These are phyloP conservation scores for Syrmaticus mikado DNA, from an alignment of 2,113 vertebrate species.

Conservation along the genomic window DNA sequence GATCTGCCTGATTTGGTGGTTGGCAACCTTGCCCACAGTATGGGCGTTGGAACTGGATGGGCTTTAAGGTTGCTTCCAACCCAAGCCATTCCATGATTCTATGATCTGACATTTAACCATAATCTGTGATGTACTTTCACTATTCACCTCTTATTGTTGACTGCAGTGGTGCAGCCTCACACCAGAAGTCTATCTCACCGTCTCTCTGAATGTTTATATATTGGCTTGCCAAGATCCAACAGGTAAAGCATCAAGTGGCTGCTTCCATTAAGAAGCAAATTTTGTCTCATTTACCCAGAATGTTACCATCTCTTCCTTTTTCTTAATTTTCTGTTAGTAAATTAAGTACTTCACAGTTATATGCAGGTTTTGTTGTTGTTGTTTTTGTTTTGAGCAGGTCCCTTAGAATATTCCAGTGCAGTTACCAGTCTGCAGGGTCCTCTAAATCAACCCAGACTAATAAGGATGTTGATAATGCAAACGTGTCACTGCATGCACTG, in stretches of 20 bases:
- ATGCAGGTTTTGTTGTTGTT: background rate
- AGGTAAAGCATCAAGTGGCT: background rate
- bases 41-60: no score
- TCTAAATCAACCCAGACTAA: background rate
- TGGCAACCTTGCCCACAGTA: no score
- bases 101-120: background rate
- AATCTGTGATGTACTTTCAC: background rate
- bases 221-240: background rate
- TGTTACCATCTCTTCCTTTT: background rate
- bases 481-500: fast-evolving
- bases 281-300: background rate
- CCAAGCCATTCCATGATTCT: no score
- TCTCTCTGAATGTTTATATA: background rate
- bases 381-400: background rate
- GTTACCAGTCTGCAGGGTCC: background rate
- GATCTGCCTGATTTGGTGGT: no score
- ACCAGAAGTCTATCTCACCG: background rate
- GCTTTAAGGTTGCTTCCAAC: no score
- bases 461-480: background rate
- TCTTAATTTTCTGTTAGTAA: background rate
- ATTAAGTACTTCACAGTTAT: background rate
- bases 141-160: background rate
- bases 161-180: background rate
- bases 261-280: background rate
- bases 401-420: background rate